Percentiles rank a stretch among this genome's conserved stretches.
Evolutionary conservation across 2,113 vertebrate genomes (phyloP).

Genomic region (Onychostoma macrolepis): DNA sequence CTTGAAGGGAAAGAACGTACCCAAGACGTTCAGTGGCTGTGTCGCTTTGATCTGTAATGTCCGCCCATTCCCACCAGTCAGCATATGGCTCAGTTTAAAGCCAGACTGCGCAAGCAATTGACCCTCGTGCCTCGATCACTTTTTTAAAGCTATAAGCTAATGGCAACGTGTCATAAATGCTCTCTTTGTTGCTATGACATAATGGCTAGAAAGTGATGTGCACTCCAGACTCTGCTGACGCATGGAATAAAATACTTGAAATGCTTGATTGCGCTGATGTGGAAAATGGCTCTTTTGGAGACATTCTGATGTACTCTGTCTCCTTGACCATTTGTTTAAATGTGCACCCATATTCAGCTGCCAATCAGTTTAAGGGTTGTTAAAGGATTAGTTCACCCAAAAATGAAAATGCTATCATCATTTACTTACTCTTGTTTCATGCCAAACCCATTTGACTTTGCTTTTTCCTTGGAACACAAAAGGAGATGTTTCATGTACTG

Average conservation of each 20-base stretch:
- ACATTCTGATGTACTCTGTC: slow-evolving; percentile 6
- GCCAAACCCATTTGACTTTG: neutral
- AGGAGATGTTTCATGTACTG: neutral
- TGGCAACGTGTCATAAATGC: slow-evolving; percentile 18
- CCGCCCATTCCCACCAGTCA: slow-evolving; percentile 67
- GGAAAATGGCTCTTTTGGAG: slow-evolving; percentile 13
- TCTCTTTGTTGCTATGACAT: slow-evolving; percentile 25
- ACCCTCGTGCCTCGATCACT: slow-evolving; percentile 62
- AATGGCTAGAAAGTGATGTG: slow-evolving; percentile 2
- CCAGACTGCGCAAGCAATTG: slow-evolving; percentile 72
- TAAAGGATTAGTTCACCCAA: slow-evolving; percentile 23
- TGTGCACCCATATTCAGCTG: slow-evolving; percentile 20
- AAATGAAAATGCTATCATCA: neutral
- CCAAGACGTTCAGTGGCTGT: slow-evolving; percentile 1
- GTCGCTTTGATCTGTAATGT: slow-evolving; percentile 68
- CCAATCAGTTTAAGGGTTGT: slow-evolving; percentile 12
- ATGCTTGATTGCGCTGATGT: slow-evolving; percentile 4
- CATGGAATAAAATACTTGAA: slow-evolving; percentile 12
- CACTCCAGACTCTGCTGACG: neutral
- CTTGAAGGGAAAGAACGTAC: slow-evolving; percentile 55
- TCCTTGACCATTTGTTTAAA: slow-evolving; percentile 25
- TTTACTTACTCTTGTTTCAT: neutral
- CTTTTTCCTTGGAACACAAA: neutral
- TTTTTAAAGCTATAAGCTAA: slow-evolving; percentile 24
- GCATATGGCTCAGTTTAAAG: slow-evolving; percentile 78